Base-by-base conservation (phyloP, 2,113 vertebrate genomes). In the Daubentonia madagascariensis region DNA sequence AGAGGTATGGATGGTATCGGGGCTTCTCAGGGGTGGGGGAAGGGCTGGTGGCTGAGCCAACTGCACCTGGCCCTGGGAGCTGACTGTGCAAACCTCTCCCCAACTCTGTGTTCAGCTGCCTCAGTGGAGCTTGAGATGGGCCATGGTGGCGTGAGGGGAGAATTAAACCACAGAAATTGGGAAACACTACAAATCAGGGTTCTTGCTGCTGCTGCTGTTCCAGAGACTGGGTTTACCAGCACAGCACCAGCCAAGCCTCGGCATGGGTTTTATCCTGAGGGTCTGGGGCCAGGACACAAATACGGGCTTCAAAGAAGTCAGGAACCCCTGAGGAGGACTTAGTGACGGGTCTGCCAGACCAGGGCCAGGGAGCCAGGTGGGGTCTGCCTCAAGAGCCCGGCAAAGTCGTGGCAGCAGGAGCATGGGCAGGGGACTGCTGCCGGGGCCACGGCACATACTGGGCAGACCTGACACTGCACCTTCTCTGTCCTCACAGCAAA, bases 361-460 rank as follows among this genome's bases (percentile, higher is more conserved):
- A 61, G 52, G 12, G 6, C 30, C 63, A 14, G 14, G 40, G 16
- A 23, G 6, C 48, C 32, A 32, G 40, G 22, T 5, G 50, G 5
- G 7, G 18, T 32, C 57, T 28, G 17, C 30, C 59, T 17, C 23
- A 3, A 11, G 70, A 65, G 25, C n/a, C 45, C 0, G 1, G 65
- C 17, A 37, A 52, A 85, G 70, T 45, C 59, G 11, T 22, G 14
- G 10, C 32, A 85, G 37, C 6, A 18, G 23, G n/a, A 57, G 22
- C 28, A 18, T 10, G 35, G 45, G 28, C 45, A 37, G 5, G 43
- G 3, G 8, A 3, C 9, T 13, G 28, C 11, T 43, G 1, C 35
- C 6, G 1, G 9, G 17, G 65, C 22, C 1, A 1, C 6, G 32
- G 32, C 52, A 10, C 20, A 3, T 28, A n/a, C 54, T 20, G 3